A percentile compares a stretch with the other conserved stretches of the same genome.
Conservation (phyloP, 2,113 vertebrate species). For the Opisthocomus hoazin region DNA sequence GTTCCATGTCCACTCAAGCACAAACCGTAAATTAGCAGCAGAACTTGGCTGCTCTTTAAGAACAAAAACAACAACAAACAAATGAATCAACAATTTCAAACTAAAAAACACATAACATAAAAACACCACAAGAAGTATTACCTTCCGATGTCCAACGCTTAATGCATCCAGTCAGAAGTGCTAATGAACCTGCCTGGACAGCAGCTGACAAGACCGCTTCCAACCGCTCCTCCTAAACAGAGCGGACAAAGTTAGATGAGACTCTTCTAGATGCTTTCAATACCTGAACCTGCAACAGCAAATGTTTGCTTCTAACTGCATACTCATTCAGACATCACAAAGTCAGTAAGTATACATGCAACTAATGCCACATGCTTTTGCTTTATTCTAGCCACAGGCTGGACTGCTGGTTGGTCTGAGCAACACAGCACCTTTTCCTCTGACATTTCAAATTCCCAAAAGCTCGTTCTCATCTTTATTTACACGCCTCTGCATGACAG, state of each 20-base stretch:
- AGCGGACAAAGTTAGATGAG: not conserved
- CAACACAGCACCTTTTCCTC: not conserved
- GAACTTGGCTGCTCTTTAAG: conserved; percentile 86
- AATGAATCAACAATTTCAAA: not conserved
- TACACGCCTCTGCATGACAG: not conserved
- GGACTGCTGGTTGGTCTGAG: not conserved
- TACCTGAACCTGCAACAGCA: not conserved
- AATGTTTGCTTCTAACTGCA: not conserved
- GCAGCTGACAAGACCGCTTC: conserved; percentile 89
- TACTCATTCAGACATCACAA: not conserved
- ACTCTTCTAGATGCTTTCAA: not conserved
- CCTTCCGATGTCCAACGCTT: conserved; percentile 90
- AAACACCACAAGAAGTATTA: conserved; percentile 5
- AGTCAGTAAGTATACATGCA: not conserved
- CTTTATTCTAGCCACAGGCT: not conserved
- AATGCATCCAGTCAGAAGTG: conserved; percentile 88
- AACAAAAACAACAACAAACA: not conserved
- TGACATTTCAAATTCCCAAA: not conserved
- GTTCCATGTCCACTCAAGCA: conserved; percentile 95
- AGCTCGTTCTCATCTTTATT: not conserved
- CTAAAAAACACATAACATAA: not conserved
- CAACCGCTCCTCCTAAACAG: conserved; percentile 87
- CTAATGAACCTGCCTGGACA: conserved; percentile 88
- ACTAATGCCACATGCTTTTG: not conserved
- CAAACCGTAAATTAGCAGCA: conserved; percentile 86